Evolutionary conservation across 2,888 invertebrate species (phyloP).

Genomic region (Chymomyza procnemis): DNA sequence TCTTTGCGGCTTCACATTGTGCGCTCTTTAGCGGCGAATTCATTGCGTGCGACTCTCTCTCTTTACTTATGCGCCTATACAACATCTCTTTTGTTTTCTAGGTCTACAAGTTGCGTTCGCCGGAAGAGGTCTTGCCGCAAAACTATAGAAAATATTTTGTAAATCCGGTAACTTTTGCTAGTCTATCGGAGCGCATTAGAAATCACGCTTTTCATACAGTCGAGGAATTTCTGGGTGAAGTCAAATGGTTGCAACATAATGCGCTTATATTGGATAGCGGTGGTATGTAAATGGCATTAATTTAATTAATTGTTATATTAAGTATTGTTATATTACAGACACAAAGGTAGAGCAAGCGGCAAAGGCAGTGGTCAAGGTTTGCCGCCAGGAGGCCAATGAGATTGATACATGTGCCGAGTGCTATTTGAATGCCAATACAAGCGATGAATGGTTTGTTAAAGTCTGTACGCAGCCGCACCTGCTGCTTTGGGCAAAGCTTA

Average conservation of each 20-base stretch:
- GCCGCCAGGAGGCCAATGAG: conserved; percentile 92
- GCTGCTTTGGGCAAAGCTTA: conserved; percentile 96
- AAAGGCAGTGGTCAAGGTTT: conserved; percentile 88
- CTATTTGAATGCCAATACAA: conserved; percentile 89
- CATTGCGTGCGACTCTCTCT: background rate
- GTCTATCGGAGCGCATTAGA: conserved; percentile 87
- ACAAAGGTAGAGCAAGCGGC: conserved; percentile 57
- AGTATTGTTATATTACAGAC: conserved; percentile 41
- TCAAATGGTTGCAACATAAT: conserved; percentile 96
- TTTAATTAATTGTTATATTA: background rate
- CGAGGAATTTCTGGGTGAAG: conserved; percentile 92
- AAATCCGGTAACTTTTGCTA: conserved; percentile 90
- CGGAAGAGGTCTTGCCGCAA: conserved; percentile 55
- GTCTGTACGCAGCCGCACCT: conserved; percentile 94
- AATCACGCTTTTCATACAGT: conserved; percentile 89
- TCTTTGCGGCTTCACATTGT: conserved; percentile 34
- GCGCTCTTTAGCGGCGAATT: conserved; percentile 52
- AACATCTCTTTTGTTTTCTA: conserved; percentile 11
- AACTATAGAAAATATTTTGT: conserved; percentile 84
- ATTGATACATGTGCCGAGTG: conserved; percentile 96
- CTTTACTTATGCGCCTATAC: background rate
- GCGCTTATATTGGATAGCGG: conserved; percentile 93
- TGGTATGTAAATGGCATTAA: conserved; percentile 76
- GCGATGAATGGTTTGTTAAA: conserved; percentile 92
- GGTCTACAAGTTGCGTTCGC: conserved; percentile 52